Base-by-base conservation (phyloP, 1,140 invertebrate genomes). In the Lordiphosa clarofinis region DNA sequence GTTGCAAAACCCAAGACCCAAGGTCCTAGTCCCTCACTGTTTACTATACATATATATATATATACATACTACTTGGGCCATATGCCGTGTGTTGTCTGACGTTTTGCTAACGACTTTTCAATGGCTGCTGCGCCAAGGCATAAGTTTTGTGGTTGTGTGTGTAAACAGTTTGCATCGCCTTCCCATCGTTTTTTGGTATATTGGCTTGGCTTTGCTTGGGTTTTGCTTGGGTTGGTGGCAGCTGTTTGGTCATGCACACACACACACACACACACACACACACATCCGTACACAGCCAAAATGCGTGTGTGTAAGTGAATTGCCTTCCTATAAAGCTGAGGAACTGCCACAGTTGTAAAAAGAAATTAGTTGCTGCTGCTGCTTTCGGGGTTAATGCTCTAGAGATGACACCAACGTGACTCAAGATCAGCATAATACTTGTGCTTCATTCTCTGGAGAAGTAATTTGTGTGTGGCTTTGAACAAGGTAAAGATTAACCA, bases 61-160 rank as follows among this genome's bases (percentile, higher is more conserved):
- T 28, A 28, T 13, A 44, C 38, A 28, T 39, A 28, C 19, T 52
- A 31, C 58, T 53, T 53, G 46, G 58, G 53, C 59, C 54, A 49
- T 42, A 52, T 63, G 53, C 71, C 72, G 71, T 73, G 64, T 73
- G 72, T 75, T 74, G 64, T 75, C 65, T 75, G 61, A 73, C 76
- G 68, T 82, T 82, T 81, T 76, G 67, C 76, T 82, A 82, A 82
- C 78, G 76, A 82, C 76, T 82, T 82, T 82, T 82, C 76, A 82
- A 82, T 82, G 78, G 78, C 63, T 82, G 54, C 56, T 52, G 60
- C 47, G 63, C 57, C 65, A 61, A 55, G 72, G 62, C 76, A 82
- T 75, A 82, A 82, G 78, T 82, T 82, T 82, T 64, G 44, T 62
- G 78, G 60, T 64, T 44, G 52, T 60, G 56, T 44, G n/a, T 43